Conservation (phyloP, 2,888 invertebrate species). For the Bunonema sp. region DNA sequence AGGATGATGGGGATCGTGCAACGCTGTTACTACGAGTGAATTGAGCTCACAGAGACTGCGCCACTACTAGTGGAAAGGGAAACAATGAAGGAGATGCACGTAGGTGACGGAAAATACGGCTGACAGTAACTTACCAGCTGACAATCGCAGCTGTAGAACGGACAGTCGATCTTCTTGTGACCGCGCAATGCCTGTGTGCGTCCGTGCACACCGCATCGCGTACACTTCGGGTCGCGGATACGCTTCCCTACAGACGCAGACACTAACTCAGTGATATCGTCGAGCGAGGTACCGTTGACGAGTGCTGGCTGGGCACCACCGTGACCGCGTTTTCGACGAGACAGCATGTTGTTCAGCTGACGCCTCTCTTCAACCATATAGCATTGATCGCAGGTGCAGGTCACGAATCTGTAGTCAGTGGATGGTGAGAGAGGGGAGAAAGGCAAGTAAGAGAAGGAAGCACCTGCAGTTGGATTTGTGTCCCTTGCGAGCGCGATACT, state of each 20-base stretch:
- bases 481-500: slow-evolving; percentile 32
- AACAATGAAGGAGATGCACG: background rate
- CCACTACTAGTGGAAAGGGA: background rate
- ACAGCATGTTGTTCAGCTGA: slow-evolving; percentile 33
- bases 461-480: slow-evolving; percentile 38
- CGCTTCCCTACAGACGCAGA: background rate
- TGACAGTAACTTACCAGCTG: slow-evolving; percentile 19
- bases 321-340: too few species aligned
- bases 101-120: too few species aligned
- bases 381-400: slow-evolving; percentile 29
- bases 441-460: slow-evolving; percentile 2
- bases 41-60: background rate
- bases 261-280: too few species aligned
- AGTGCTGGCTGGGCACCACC: too few species aligned
- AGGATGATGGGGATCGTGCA: background rate
- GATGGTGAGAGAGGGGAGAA: background rate
- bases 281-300: too few species aligned
- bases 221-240: slow-evolving; percentile 35
- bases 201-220: slow-evolving; percentile 38
- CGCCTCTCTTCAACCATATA: slow-evolving; percentile 38
- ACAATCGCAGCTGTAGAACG: slow-evolving; percentile 24
- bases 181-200: slow-evolving; percentile 27
- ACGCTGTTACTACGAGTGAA: background rate
- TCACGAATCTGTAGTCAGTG: slow-evolving; percentile 16
- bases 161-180: slow-evolving; percentile 34